Conservation (phyloP, 2,113 vertebrate genomes). For the Petaurus breviceps region DNA sequence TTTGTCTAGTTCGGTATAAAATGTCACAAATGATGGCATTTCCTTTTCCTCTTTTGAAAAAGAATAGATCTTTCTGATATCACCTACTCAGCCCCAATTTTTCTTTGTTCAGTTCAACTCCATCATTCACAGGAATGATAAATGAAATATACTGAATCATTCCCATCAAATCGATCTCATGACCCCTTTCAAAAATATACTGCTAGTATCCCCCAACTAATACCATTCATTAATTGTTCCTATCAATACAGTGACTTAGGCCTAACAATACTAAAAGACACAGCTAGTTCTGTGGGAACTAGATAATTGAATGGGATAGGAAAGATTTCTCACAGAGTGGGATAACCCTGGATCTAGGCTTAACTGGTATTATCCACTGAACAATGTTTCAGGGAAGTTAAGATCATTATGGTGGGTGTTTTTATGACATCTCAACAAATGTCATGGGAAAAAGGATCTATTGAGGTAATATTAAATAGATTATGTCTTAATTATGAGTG, state of each 20-base stretch:
- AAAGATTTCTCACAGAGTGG: background rate
- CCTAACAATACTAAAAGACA: background rate
- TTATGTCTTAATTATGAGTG: background rate
- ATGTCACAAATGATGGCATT: constrained; percentile 45
- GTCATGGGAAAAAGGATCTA: background rate
- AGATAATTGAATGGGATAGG: background rate
- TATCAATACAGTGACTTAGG: background rate
- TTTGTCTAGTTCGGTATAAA: constrained; percentile 58
- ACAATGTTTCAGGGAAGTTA: background rate
- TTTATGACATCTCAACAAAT: background rate
- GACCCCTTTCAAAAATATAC: constrained; percentile 29
- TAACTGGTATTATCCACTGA: background rate
- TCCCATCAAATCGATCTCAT: constrained; percentile 26
- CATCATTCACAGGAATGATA: constrained; percentile 28
- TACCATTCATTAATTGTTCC: background rate
- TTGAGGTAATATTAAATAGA: background rate
- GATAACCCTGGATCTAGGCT: background rate
- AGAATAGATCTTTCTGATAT: constrained; percentile 47
- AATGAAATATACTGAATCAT: constrained; percentile 55
- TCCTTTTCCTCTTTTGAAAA: constrained; percentile 21
- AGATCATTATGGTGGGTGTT: background rate
- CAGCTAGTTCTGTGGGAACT: background rate
- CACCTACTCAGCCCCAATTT: constrained; percentile 1
- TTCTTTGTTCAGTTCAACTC: background rate
- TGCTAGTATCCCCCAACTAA: background rate